Conservation (phyloP, 53 echinoderm and acorn worm genomes). For the Paracentrotus lividus region DNA sequence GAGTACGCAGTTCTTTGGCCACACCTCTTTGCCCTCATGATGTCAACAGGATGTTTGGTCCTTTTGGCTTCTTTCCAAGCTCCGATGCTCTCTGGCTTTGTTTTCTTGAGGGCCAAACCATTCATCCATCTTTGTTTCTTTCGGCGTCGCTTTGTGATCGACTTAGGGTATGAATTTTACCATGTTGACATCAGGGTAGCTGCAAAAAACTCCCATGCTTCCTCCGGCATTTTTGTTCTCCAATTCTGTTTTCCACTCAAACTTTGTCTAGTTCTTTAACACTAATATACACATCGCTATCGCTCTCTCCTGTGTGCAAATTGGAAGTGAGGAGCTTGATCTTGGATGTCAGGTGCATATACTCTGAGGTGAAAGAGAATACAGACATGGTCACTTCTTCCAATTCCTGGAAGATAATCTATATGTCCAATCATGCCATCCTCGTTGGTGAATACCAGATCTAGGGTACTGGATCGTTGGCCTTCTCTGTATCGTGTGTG, state of each 20-base stretch:
- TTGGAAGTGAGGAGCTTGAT: background rate
- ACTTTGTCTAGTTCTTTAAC: no score
- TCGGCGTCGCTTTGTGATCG: background rate
- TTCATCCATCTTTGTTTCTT: background rate
- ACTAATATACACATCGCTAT: no score
- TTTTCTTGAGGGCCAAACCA: background rate
- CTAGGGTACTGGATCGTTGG: background rate
- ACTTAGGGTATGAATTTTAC: no score
- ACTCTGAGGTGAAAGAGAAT: background rate
- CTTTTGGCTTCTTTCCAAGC: background rate
- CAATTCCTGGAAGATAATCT: background rate
- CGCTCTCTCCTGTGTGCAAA: background rate
- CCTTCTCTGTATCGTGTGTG: background rate
- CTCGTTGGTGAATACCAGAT: background rate
- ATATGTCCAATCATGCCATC: background rate
- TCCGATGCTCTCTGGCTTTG: conserved; percentile 3
- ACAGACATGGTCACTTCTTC: background rate
- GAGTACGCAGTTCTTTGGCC: background rate
- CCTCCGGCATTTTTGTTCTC: no score
- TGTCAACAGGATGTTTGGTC: background rate
- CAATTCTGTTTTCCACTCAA: no score
- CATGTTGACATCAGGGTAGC: no score
- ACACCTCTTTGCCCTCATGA: background rate
- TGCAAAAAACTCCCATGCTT: no score
- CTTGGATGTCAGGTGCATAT: background rate